Conservation (phyloP, 2,113 vertebrate species). For the Cephalopterus ornatus region DNA sequence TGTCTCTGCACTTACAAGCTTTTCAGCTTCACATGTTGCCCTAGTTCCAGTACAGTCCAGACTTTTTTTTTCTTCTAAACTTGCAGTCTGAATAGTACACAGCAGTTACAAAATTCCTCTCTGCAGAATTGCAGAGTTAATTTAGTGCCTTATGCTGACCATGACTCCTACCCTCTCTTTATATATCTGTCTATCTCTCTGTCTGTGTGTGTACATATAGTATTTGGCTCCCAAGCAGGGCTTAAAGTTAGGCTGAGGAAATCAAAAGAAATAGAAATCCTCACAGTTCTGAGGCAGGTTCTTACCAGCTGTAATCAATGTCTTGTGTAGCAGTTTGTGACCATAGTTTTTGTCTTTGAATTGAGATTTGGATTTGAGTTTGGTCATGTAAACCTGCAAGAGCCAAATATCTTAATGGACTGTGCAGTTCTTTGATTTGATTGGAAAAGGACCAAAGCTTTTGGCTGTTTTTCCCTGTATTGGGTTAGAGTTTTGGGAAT, state of each 20-base stretch:
- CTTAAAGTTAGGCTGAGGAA: not conserved
- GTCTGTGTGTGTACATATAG: not conserved
- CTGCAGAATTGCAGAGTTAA: not conserved
- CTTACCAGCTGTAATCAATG: not conserved
- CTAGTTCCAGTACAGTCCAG: not conserved
- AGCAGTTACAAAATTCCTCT: conserved; percentile 3
- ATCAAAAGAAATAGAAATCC: not conserved
- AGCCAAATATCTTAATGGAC: not conserved
- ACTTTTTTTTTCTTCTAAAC: not conserved
- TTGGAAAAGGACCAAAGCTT: not conserved
- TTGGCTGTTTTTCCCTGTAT: not conserved
- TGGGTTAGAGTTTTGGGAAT: not conserved
- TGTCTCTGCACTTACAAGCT: not conserved
- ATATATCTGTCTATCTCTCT: not conserved
- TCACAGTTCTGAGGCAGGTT: not conserved
- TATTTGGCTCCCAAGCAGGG: not conserved
- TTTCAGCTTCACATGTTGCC: not conserved
- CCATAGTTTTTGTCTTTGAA: not conserved
- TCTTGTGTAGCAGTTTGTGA: not conserved
- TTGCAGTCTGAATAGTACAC: not conserved
- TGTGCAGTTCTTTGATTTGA: not conserved
- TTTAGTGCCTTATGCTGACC: not conserved
- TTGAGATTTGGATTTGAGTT: not conserved
- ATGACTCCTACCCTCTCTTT: not conserved
- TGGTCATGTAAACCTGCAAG: not conserved